These are phyloP conservation scores for Polypterus senegalus DNA, from an alignment of 2,113 vertebrate genomes.

Conservation along the genomic window DNA sequence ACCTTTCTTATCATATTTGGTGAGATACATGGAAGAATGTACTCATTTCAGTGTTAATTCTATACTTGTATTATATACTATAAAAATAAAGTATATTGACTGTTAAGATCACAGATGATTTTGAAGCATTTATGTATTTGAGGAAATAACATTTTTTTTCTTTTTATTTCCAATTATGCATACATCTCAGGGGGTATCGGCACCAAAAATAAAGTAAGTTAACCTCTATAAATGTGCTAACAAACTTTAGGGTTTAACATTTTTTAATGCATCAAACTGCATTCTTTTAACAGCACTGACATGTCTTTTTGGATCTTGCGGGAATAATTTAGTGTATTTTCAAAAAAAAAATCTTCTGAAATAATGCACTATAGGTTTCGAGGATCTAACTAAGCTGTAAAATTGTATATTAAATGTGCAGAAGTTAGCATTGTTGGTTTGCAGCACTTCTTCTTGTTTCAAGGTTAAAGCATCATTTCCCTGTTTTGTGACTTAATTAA, in stretches of 20 bases:
- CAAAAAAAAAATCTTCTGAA: not conserved
- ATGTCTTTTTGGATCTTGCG: not conserved
- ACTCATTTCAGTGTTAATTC: constrained; percentile 18
- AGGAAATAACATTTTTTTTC: not conserved
- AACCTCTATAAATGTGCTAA: not conserved
- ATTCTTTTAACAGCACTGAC: not conserved
- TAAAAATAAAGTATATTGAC: not conserved
- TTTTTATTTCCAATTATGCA: constrained; percentile 1
- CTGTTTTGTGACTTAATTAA: no score
- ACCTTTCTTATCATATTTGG: no score
- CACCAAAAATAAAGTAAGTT: constrained; percentile 15
- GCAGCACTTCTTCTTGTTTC: no score
- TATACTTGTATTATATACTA: not conserved
- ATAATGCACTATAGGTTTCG: not conserved
- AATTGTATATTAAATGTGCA: no score
- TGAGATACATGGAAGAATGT: constrained; percentile 5
- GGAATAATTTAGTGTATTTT: not conserved
- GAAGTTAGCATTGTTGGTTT: no score
- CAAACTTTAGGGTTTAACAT: not conserved
- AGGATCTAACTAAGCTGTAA: not conserved
- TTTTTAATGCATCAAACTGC: not conserved
- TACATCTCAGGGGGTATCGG: not conserved
- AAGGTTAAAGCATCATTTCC: no score
- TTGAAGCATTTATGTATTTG: not conserved
- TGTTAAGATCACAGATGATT: not conserved